Conservation (phyloP, 2,797 vertebrate genomes). For the Valencia hispanica region DNA sequence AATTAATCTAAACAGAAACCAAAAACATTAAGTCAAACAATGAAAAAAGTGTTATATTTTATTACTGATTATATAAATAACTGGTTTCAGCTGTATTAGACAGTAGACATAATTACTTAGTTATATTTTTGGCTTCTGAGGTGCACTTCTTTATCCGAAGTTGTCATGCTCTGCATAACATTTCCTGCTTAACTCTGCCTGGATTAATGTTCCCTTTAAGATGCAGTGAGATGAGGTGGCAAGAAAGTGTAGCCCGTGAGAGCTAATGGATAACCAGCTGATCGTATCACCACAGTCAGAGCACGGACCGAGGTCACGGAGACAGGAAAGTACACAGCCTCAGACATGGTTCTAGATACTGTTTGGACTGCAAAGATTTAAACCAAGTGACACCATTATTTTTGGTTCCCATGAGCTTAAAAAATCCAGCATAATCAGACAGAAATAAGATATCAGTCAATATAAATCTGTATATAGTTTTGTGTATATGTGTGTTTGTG, state of each 20-base stretch:
- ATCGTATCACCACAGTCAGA: conserved; percentile 75
- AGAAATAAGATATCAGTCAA: conserved; percentile 24
- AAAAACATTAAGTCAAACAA: background rate
- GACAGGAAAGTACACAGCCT: conserved; percentile 72
- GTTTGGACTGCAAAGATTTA: conserved; percentile 55
- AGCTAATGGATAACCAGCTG: conserved; percentile 83
- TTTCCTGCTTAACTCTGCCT: conserved; percentile 6
- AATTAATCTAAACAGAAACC: background rate
- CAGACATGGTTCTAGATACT: conserved; percentile 52
- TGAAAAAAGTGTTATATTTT: background rate
- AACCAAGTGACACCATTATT: conserved; percentile 35
- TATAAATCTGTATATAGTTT: conserved; percentile 8
- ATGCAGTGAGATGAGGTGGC: conserved; percentile 60
- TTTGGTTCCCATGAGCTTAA: conserved; percentile 1
- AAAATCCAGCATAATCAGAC: conserved; percentile 9
- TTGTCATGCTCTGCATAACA: background rate
- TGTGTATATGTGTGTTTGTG: conserved; percentile 10
- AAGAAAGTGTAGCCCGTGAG: conserved; percentile 62
- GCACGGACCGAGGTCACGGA: conserved; percentile 71
- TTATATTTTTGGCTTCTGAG: background rate
- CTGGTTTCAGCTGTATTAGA: background rate
- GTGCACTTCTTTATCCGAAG: background rate
- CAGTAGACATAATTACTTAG: background rate
- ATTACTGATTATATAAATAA: background rate
- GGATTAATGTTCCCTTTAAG: conserved; percentile 66